Percentiles rank a stretch among this genome's conserved stretches.
Conservation (phyloP, 2,888 invertebrate genomes). For the Acrobeloides nanus region DNA sequence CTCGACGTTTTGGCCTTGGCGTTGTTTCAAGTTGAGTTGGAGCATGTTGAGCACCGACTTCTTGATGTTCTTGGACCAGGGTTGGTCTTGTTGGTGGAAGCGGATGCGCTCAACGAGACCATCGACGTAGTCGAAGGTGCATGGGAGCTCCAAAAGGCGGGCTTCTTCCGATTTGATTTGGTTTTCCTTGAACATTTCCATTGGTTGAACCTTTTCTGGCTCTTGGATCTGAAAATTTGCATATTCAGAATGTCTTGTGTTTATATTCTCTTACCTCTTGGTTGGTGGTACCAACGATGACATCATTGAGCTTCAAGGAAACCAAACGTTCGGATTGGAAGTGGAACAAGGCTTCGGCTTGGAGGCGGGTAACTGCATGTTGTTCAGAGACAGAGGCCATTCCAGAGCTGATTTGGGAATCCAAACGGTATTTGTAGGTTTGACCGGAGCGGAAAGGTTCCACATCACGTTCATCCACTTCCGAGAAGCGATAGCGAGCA, state of each 20-base stretch:
- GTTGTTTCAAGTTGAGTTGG: conserved; percentile 22
- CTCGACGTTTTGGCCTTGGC: conserved; percentile 10
- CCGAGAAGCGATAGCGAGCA: too few relatives aligned
- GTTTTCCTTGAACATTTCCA: conserved; percentile 9
- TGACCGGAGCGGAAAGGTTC: conserved; percentile 16
- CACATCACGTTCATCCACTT: too few relatives aligned
- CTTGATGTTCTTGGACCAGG: conserved; percentile 50
- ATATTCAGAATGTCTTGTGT: neutral
- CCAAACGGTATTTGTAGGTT: conserved; percentile 15
- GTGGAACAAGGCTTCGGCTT: conserved; percentile 15
- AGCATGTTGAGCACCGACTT: conserved; percentile 37
- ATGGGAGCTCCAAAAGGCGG: conserved; percentile 13
- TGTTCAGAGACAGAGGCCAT: conserved; percentile 10
- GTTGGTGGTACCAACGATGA: conserved; percentile 20
- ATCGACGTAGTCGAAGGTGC: conserved; percentile 15
- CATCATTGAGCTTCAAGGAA: conserved; percentile 13
- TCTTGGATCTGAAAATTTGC: neutral
- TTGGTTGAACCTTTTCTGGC: conserved; percentile 4
- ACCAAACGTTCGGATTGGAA: conserved; percentile 16
- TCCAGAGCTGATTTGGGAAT: conserved; percentile 19
- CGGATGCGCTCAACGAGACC: conserved; percentile 23
- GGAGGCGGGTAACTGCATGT: conserved; percentile 23
- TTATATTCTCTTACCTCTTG: conserved; percentile 6
- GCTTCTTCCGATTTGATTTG: conserved; percentile 10
- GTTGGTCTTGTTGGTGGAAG: conserved; percentile 16